Conservation (phyloP, 2,113 vertebrate genomes). For the Varanus salvator region DNA sequence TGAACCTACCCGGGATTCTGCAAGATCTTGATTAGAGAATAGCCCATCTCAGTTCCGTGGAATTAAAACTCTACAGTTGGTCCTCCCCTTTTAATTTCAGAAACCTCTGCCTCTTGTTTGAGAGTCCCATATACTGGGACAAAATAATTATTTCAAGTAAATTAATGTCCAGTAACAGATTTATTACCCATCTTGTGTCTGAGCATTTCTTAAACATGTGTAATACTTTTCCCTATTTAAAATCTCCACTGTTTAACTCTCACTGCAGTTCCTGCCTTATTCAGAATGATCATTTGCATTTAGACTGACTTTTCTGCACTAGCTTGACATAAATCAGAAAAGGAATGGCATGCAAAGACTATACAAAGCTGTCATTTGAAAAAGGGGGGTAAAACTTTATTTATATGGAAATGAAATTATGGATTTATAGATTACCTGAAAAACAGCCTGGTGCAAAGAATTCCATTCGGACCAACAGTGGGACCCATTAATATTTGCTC, state of each 20-base stretch:
- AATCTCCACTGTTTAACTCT: slow-evolving; percentile 51
- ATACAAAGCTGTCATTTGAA: slow-evolving; percentile 46
- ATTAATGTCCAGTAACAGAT: slow-evolving; percentile 35
- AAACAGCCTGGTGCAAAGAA: slow-evolving; percentile 91
- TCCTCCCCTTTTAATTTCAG: background rate
- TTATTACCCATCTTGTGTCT: slow-evolving; percentile 47
- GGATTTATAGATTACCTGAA: slow-evolving; percentile 78
- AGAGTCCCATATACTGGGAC: background rate
- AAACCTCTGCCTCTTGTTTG: background rate
- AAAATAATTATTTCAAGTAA: slow-evolving; percentile 41
- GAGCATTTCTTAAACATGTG: slow-evolving; percentile 41
- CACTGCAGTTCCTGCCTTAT: slow-evolving; percentile 36
- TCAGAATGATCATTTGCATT: slow-evolving; percentile 68
- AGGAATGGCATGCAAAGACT: slow-evolving; percentile 42
- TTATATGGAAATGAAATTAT: slow-evolving; percentile 52
- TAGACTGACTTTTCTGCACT: slow-evolving; percentile 61
- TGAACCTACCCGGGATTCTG: background rate
- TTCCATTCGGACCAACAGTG: slow-evolving; percentile 93
- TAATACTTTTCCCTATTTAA: slow-evolving; percentile 56
- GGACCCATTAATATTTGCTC: slow-evolving; percentile 84
- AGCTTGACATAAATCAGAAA: slow-evolving; percentile 53
- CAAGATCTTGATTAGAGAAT: background rate
- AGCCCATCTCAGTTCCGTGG: background rate
- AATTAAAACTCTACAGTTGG: background rate
- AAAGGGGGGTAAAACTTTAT: slow-evolving; percentile 43